A percentile compares a stretch with the other conserved stretches of the same genome.
Conservation (phyloP, 2,888 invertebrate genomes). For the Callyntrura guangdongensis region DNA sequence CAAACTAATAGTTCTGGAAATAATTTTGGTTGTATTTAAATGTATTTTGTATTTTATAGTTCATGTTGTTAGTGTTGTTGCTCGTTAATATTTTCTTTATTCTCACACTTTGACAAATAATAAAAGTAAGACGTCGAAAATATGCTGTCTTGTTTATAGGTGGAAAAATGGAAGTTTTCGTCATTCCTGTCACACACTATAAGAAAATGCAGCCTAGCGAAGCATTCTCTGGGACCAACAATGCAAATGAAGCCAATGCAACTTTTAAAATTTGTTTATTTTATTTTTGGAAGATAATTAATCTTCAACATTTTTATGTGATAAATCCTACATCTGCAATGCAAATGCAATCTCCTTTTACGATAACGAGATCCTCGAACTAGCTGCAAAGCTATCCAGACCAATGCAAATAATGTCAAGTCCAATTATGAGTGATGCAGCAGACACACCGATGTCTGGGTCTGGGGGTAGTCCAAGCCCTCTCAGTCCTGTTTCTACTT, state of each 20-base stretch:
- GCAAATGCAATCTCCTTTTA: conserved; percentile 35
- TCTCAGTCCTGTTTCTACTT: conserved; percentile 60
- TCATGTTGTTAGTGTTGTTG: neutral
- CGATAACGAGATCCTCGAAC: neutral
- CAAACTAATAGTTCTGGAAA: too few species aligned
- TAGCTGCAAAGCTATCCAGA: conserved; percentile 35
- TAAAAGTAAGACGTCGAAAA: neutral
- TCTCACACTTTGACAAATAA: too few species aligned
- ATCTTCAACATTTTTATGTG: conserved; percentile 32
- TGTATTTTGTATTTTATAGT: too few species aligned
- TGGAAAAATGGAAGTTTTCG: conserved; percentile 59
- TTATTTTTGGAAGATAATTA: neutral
- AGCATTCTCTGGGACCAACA: conserved; percentile 64
- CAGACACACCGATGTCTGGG: conserved; percentile 77
- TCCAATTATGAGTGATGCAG: conserved; percentile 78
- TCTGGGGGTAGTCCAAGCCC: conserved; percentile 77
- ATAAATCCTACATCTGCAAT: conserved; percentile 35
- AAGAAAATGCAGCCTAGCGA: neutral
- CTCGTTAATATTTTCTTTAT: neutral
- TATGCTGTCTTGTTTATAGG: conserved; percentile 41
- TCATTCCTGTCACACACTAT: conserved; percentile 8
- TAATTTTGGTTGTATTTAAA: too few species aligned
- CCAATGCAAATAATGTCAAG: conserved; percentile 80
- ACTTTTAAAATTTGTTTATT: conserved; percentile 19
- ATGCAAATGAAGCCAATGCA: conserved; percentile 72